These are phyloP conservation scores for Euzophera pinguis DNA, from an alignment of 2,888 invertebrate species.

Conservation along the genomic window DNA sequence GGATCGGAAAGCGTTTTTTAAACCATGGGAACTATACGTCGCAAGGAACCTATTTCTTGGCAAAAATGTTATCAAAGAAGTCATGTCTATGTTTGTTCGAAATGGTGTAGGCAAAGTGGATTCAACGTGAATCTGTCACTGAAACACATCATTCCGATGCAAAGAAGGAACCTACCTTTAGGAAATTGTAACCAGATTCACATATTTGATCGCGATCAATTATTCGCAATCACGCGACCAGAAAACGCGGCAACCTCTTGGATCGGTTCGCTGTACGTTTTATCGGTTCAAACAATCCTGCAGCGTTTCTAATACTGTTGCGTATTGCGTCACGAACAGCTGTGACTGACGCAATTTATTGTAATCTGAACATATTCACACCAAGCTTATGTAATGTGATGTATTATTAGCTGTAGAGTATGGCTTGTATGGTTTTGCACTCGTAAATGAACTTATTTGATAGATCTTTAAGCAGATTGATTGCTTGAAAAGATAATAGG, in stretches of 20 bases:
- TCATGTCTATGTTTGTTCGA: not conserved
- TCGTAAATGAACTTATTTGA: too few species aligned
- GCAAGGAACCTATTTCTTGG: not conserved
- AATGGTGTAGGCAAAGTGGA: too few species aligned
- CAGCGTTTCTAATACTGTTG: constrained; percentile 18
- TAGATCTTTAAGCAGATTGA: too few species aligned
- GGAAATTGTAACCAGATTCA: too few species aligned
- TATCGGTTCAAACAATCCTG: constrained; percentile 16
- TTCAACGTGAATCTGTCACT: too few species aligned
- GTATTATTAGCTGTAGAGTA: constrained; percentile 1
- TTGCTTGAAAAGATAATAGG: too few species aligned
- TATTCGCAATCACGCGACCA: too few species aligned
- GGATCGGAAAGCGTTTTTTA: not conserved
- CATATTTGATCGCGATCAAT: too few species aligned
- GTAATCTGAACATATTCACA: constrained; percentile 25
- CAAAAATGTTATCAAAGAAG: not conserved
- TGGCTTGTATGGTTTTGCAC: not conserved
- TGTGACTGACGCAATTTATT: constrained; percentile 31
- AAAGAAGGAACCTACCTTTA: too few species aligned
- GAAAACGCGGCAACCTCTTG: not conserved
- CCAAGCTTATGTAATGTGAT: constrained; percentile 20
- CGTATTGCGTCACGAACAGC: constrained; percentile 27
- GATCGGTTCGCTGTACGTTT: constrained; percentile 3
- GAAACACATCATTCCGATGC: too few species aligned
- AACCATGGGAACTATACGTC: constrained; percentile 2